Percentiles rank a stretch among this genome's conserved stretches.
Evolutionary conservation across 2,113 vertebrate species (phyloP).

Genomic region (Ranitomeya variabilis): DNA sequence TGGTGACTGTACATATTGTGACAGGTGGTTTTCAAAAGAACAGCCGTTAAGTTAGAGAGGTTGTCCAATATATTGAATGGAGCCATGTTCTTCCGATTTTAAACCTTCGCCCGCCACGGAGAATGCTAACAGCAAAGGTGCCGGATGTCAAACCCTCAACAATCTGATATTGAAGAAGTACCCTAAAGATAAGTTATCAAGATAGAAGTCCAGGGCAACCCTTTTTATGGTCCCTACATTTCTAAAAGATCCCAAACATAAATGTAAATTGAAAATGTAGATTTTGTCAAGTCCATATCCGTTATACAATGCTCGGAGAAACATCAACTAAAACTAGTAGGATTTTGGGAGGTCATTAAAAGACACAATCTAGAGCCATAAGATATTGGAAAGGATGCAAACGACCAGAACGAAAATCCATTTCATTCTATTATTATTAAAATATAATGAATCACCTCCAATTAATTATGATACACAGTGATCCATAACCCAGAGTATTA

Average conservation of each 20-base stretch:
- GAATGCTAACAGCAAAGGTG: too few species aligned
- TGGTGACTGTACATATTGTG: too few species aligned
- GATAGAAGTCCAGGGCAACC: too few species aligned
- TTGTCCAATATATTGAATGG: too few species aligned
- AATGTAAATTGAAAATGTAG: background rate
- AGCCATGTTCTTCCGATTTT: too few species aligned
- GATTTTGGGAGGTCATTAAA: background rate
- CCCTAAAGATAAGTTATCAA: too few species aligned
- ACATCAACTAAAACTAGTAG: background rate
- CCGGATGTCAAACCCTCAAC: too few species aligned
- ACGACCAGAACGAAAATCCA: constrained; percentile 11
- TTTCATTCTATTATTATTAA: constrained; percentile 21
- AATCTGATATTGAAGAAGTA: too few species aligned
- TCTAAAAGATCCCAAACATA: background rate
- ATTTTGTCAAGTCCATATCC: background rate
- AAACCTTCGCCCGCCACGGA: too few species aligned
- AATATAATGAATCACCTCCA: constrained; percentile 26
- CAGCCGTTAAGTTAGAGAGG: too few species aligned
- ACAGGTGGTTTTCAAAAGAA: too few species aligned
- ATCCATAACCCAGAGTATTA: constrained; percentile 18
- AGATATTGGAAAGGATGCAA: background rate
- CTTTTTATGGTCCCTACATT: too few species aligned
- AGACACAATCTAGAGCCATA: background rate
- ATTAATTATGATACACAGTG: constrained; percentile 7
- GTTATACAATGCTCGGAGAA: background rate